phyloP scores from a whole-genome alignment of 2,113 vertebrate genomes.

The Arenaria interpres region DNA sequence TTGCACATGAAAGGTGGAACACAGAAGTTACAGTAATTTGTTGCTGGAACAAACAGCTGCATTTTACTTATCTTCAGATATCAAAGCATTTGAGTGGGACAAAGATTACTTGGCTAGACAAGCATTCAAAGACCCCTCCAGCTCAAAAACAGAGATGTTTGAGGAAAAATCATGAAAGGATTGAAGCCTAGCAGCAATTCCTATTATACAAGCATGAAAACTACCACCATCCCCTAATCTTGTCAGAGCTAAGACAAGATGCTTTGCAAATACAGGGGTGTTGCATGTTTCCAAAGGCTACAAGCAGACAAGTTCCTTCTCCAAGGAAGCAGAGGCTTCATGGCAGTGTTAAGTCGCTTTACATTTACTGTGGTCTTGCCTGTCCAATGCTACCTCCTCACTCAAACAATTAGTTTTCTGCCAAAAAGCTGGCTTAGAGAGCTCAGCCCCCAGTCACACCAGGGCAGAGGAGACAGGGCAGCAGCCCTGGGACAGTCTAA shows the following conservation, averaged over 20 bases:
- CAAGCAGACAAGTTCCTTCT: background rate
- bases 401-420: background rate
- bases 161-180: slow-evolving; percentile 34
- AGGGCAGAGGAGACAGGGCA: background rate
- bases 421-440: background rate
- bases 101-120: slow-evolving; percentile 32
- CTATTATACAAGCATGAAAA: background rate
- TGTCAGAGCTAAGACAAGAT: background rate
- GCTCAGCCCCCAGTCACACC: background rate
- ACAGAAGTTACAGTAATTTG: slow-evolving; percentile 19
- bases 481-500: background rate
- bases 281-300: background rate
- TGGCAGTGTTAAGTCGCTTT: background rate
- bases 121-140: slow-evolving; percentile 25
- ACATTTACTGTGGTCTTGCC: background rate
- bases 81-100: slow-evolving; percentile 45
- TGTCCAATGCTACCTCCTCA: background rate
- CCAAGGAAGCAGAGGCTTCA: background rate
- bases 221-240: slow-evolving; percentile 9
- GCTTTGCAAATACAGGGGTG: background rate
- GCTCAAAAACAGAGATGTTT: background rate
- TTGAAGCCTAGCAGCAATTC: slow-evolving; percentile 21
- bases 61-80: slow-evolving; percentile 56
- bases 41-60: slow-evolving; percentile 38
- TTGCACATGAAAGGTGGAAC: slow-evolving; percentile 48